These are phyloP conservation scores for Eupeodes corollae DNA, from an alignment of 1,140 invertebrate genomes.

Conservation along the genomic window DNA sequence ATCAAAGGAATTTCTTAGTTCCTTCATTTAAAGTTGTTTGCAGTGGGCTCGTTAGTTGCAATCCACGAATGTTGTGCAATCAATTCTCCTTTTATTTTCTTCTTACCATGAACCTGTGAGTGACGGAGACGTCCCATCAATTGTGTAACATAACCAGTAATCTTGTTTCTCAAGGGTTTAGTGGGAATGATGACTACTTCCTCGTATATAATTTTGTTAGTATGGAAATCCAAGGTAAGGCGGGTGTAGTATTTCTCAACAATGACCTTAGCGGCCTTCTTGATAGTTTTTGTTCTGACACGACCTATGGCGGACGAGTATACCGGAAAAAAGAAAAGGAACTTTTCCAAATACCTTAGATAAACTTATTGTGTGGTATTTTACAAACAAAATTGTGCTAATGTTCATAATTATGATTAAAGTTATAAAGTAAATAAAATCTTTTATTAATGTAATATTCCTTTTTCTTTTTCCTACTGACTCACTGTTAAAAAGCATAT, in stretches of 20 bases:
- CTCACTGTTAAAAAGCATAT: too few relatives aligned
- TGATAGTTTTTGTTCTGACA: slow-evolving; percentile 97
- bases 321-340: slow-evolving; percentile 11
- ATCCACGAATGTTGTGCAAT: slow-evolving; percentile 83
- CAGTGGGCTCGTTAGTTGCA: slow-evolving; percentile 70
- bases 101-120: slow-evolving; percentile 94
- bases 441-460: too few relatives aligned
- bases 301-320: slow-evolving; percentile 53
- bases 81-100: slow-evolving; percentile 97
- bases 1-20: slow-evolving; percentile 15
- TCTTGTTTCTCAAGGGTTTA: slow-evolving; percentile 95
- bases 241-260: slow-evolving; percentile 99
- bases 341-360: too few relatives aligned
- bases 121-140: slow-evolving; percentile 96
- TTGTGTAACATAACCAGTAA: slow-evolving; percentile 98
- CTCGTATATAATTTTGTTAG: slow-evolving; percentile 98
- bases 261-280: slow-evolving; percentile 98
- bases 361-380: too few relatives aligned
- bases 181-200: slow-evolving; percentile 98
- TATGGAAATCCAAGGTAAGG: slow-evolving; percentile 95
- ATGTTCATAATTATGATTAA: too few relatives aligned
- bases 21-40: slow-evolving; percentile 48
- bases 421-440: too few relatives aligned
- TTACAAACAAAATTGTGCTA: too few relatives aligned
- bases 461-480: too few relatives aligned